phyloP scores from a whole-genome alignment of 2,113 vertebrate species.

The Aptenodytes patagonicus region DNA sequence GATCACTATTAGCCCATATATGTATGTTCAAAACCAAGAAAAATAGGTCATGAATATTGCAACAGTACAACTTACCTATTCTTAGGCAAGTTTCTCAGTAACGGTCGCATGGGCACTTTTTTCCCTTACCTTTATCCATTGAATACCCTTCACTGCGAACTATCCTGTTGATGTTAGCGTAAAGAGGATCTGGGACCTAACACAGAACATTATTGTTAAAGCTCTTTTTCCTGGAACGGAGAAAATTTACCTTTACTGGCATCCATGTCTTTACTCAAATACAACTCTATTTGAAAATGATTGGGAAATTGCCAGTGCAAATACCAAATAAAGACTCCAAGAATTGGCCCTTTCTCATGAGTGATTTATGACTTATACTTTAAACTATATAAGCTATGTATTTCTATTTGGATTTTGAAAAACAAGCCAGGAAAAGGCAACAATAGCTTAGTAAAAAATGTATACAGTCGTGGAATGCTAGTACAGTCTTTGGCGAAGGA shows the following conservation, averaged over 20 bases:
- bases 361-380: conserved; percentile 10
- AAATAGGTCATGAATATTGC: not conserved
- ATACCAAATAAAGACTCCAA: conserved; percentile 1
- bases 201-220: not conserved
- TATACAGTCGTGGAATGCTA: conserved; percentile 19
- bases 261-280: not conserved
- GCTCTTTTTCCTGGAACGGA: not conserved
- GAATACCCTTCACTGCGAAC: not conserved
- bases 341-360: not conserved
- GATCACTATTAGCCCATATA: not conserved
- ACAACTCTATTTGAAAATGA: not conserved
- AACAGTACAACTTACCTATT: not conserved
- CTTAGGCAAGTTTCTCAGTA: not conserved
- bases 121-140: not conserved
- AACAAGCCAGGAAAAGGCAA: conserved; percentile 36
- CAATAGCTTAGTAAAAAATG: conserved; percentile 51
- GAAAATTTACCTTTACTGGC: conserved; percentile 8
- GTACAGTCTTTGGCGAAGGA: conserved; percentile 23
- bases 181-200: not conserved
- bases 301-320: conserved; percentile 27
- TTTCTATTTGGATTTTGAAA: conserved; percentile 60
- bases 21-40: not conserved
- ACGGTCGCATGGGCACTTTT: not conserved
- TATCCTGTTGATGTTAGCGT: not conserved
- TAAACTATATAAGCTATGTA: not conserved